Evolutionary conservation across 2,888 invertebrate genomes (phyloP).

Genomic region (Acanthoscelides obtectus): DNA sequence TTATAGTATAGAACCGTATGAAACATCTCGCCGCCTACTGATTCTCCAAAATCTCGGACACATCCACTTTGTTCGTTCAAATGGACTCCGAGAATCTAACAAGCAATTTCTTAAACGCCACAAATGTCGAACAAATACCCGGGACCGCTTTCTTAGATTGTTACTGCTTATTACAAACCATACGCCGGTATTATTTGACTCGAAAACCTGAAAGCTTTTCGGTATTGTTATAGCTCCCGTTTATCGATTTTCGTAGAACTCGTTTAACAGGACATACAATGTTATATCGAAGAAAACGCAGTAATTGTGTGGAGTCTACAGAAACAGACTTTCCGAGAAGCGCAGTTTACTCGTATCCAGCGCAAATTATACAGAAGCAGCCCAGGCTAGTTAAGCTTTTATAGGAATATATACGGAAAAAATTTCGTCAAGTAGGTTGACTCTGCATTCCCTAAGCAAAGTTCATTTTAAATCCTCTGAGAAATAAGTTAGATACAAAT

Average conservation of each 20-base stretch:
- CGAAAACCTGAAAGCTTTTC: neutral
- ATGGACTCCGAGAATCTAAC: too few relatives aligned
- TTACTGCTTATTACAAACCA: neutral
- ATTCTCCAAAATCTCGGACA: too few relatives aligned
- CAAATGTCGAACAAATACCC: neutral
- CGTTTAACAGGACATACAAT: neutral
- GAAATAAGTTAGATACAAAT: too few relatives aligned
- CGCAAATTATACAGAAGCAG: neutral
- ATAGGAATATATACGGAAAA: too few relatives aligned
- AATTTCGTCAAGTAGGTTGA: too few relatives aligned
- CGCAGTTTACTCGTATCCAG: neutral
- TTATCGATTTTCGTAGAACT: neutral
- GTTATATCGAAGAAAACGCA: neutral
- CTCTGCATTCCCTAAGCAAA: too few relatives aligned
- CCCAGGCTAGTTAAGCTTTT: too few relatives aligned
- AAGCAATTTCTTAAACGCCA: neutral
- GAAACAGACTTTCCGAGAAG: neutral
- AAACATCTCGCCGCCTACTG: too few relatives aligned
- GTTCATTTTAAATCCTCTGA: too few relatives aligned
- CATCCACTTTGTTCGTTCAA: too few relatives aligned
- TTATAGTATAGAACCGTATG: too few relatives aligned
- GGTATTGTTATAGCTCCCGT: neutral
- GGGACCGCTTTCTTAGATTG: neutral
- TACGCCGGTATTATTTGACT: too few relatives aligned
- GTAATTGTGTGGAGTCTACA: neutral